A percentile compares a stretch with the other conserved stretches of the same genome.
Conservation (phyloP, 1,140 invertebrate species). For the Drosophila tropicalis region DNA sequence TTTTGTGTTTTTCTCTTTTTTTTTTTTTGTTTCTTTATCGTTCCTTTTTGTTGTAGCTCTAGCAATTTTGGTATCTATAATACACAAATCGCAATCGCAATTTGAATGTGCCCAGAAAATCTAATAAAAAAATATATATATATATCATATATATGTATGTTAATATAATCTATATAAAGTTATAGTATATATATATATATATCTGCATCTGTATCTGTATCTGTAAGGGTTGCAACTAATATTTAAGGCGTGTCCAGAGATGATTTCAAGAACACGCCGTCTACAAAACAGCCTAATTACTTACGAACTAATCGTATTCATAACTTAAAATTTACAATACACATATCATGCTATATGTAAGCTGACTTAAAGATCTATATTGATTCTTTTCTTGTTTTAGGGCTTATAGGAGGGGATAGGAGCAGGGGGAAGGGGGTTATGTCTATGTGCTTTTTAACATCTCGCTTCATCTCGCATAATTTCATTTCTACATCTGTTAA, state of each 20-base stretch:
- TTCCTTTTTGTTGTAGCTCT: slow-evolving; percentile 32
- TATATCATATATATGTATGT: slow-evolving; percentile 30
- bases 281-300: slow-evolving; percentile 34
- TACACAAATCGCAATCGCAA: slow-evolving; percentile 51
- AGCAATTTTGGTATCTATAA: slow-evolving; percentile 63
- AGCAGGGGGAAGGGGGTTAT: not conserved
- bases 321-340: slow-evolving; percentile 36
- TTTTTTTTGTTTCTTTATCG: not conserved
- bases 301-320: slow-evolving; percentile 37
- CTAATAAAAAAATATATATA: slow-evolving; percentile 61
- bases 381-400: slow-evolving; percentile 20
- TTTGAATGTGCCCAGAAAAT: slow-evolving; percentile 52
- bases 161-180: slow-evolving; percentile 33
- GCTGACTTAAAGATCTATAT: slow-evolving; percentile 35
- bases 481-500: slow-evolving; percentile 14
- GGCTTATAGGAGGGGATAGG: too few species aligned
- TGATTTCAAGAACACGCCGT: slow-evolving; percentile 5
- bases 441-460: not conserved
- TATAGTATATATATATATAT: slow-evolving; percentile 18
- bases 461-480: not conserved
- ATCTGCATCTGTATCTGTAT: slow-evolving; percentile 12
- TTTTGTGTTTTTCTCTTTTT: not conserved
- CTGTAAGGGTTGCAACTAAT: slow-evolving; percentile 2
- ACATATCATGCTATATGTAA: slow-evolving; percentile 49
- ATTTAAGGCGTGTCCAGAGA: slow-evolving; percentile 11